Percentiles rank a stretch among this genome's conserved stretches.
These are phyloP conservation scores for Ptychadena robeensis DNA, from an alignment of 2,797 vertebrate genomes.

Conservation along the genomic window DNA sequence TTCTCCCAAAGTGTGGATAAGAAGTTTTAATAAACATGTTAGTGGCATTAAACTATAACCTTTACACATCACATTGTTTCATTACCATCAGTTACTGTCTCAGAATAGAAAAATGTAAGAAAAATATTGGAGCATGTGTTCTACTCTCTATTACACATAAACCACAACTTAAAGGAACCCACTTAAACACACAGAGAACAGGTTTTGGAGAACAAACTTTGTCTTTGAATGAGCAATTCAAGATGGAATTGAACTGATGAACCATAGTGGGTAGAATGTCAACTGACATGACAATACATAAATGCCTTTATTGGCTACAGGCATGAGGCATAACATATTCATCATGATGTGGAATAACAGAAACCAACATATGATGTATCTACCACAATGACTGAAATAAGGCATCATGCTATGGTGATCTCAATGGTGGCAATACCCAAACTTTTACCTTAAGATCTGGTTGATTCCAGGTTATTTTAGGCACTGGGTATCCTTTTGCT, in stretches of 20 bases:
- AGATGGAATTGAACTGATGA: not conserved
- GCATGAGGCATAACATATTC: not conserved
- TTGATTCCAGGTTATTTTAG: constrained; percentile 84
- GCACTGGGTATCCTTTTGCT: constrained; percentile 75
- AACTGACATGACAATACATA: not conserved
- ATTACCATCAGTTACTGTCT: no score
- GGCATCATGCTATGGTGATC: not conserved
- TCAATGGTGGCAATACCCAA: not conserved
- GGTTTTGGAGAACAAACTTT: not conserved
- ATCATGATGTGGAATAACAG: not conserved
- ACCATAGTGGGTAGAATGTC: not conserved
- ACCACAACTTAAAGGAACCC: no score
- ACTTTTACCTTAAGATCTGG: constrained; percentile 75
- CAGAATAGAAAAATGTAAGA: no score
- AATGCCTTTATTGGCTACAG: not conserved
- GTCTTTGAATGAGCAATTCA: not conserved
- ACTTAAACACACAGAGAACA: not conserved
- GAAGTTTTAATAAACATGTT: no score
- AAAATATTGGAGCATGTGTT: no score
- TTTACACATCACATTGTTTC: no score
- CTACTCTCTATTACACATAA: no score
- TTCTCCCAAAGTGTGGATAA: no score
- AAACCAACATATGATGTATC: not conserved
- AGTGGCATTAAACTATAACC: no score
- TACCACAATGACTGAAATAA: not conserved